A percentile compares a stretch with the other conserved stretches of the same genome.
Evolutionary conservation across 2,113 vertebrate species (phyloP).

Genomic region (Tyto alba): DNA sequence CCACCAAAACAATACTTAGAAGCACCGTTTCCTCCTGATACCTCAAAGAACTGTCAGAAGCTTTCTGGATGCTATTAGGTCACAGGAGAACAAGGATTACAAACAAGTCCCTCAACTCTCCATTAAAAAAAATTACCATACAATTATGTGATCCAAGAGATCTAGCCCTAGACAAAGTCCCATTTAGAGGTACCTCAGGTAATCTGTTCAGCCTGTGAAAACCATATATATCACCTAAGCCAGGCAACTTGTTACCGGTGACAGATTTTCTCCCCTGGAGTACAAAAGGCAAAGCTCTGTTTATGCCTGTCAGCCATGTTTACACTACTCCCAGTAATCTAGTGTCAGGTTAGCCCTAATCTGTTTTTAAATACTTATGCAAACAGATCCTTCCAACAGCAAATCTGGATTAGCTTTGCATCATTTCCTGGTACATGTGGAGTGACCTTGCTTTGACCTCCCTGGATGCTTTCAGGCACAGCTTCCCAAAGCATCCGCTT

Average conservation of each 20-base stretch:
- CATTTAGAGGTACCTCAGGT: neutral
- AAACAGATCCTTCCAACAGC: slow-evolving; percentile 85
- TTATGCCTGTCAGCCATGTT: slow-evolving; percentile 65
- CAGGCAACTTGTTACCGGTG: slow-evolving; percentile 26
- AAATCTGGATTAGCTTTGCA: slow-evolving; percentile 87
- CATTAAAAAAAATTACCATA: slow-evolving; percentile 27
- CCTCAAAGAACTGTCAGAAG: neutral
- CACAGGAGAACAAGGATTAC: slow-evolving; percentile 12
- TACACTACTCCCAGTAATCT: slow-evolving; percentile 74
- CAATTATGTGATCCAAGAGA: neutral
- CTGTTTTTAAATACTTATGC: slow-evolving; percentile 86
- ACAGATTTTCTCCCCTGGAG: slow-evolving; percentile 1
- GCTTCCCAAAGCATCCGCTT: slow-evolving; percentile 28
- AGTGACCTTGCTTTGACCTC: slow-evolving; percentile 72
- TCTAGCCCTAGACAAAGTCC: neutral
- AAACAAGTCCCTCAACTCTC: neutral
- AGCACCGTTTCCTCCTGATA: neutral
- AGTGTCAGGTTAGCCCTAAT: slow-evolving; percentile 83
- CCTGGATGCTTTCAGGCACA: slow-evolving; percentile 52
- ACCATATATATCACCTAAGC: neutral
- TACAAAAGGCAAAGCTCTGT: slow-evolving; percentile 57
- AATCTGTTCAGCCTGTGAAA: slow-evolving; percentile 6
- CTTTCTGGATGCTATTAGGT: neutral
- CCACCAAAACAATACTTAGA: neutral
- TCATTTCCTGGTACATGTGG: slow-evolving; percentile 76